Percentiles rank a stretch among this genome's conserved stretches.
Conservation (phyloP, 1,140 invertebrate genomes). For the Chionoecetes opilio region DNA sequence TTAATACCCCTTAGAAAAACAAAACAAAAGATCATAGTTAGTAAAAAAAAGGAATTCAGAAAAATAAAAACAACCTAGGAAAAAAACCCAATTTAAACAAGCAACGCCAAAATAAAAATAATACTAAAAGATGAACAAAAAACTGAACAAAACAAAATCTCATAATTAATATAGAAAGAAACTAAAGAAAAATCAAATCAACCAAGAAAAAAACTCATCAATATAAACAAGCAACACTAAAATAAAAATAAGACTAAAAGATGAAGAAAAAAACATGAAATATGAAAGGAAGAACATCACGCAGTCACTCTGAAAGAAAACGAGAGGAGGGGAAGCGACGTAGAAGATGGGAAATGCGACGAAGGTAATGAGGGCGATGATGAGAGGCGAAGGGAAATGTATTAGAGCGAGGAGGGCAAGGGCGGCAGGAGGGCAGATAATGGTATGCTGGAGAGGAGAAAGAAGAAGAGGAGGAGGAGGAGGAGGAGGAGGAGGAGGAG, state of each 20-base stretch:
- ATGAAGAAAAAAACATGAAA: neutral
- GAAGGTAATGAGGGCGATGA: constrained; percentile 5
- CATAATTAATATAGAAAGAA: neutral
- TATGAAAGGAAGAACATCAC: neutral
- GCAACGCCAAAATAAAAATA: too few relatives aligned
- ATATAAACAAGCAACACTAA: neutral
- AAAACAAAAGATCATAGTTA: too few relatives aligned
- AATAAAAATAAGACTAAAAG: neutral
- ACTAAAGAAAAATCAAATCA: neutral
- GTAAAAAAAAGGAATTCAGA: too few relatives aligned
- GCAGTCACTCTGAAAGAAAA: constrained; percentile 5
- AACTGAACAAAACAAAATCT: neutral
- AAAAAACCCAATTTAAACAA: too few relatives aligned
- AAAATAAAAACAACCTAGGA: too few relatives aligned
- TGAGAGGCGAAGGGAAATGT: neutral
- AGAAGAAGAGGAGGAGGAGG: neutral
- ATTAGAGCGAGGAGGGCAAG: neutral
- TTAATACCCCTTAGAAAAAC: too few relatives aligned
- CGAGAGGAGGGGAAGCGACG: neutral
- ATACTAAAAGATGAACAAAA: neutral
- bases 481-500: constrained; percentile 8
- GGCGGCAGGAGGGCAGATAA: neutral
- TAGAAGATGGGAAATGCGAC: constrained; percentile 28
- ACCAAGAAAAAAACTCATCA: neutral
- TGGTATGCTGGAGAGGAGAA: neutral